These are phyloP conservation scores for Orthosia cruda DNA, from an alignment of 2,888 invertebrate genomes.

Conservation along the genomic window DNA sequence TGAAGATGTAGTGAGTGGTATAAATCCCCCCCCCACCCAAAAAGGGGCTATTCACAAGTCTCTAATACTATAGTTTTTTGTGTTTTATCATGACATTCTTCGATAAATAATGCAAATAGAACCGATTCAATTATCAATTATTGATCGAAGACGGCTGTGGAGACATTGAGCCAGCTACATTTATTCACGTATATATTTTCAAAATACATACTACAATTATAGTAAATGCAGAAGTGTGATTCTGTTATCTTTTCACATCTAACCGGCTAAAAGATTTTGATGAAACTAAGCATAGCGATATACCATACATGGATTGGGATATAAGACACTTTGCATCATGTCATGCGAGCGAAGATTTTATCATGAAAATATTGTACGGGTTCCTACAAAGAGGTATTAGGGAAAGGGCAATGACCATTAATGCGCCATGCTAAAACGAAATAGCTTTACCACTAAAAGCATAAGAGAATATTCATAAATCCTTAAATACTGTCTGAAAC, in stretches of 20 bases:
- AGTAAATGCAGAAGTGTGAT: too few relatives aligned
- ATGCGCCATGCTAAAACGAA: not conserved
- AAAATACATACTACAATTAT: not conserved
- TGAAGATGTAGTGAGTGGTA: too few relatives aligned
- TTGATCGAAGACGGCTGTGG: not conserved
- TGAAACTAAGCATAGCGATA: too few relatives aligned
- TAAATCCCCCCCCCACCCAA: too few relatives aligned
- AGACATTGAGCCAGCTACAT: not conserved
- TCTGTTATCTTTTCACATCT: too few relatives aligned
- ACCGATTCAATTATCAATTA: too few relatives aligned
- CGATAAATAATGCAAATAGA: too few relatives aligned
- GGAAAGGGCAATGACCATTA: not conserved
- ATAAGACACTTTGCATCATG: too few relatives aligned
- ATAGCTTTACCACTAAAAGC: not conserved
- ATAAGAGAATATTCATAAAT: constrained; percentile 15
- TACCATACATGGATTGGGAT: too few relatives aligned
- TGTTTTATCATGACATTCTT: too few relatives aligned
- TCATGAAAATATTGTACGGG: not conserved
- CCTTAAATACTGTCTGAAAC: not conserved
- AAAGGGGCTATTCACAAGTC: not conserved
- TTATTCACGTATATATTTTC: not conserved
- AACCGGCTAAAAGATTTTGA: too few relatives aligned
- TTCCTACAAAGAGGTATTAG: not conserved
- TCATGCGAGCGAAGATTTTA: too few relatives aligned
- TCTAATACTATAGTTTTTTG: not conserved